These are phyloP conservation scores for Pyrgus malvae DNA, from an alignment of 2,888 invertebrate species.

Conservation along the genomic window DNA sequence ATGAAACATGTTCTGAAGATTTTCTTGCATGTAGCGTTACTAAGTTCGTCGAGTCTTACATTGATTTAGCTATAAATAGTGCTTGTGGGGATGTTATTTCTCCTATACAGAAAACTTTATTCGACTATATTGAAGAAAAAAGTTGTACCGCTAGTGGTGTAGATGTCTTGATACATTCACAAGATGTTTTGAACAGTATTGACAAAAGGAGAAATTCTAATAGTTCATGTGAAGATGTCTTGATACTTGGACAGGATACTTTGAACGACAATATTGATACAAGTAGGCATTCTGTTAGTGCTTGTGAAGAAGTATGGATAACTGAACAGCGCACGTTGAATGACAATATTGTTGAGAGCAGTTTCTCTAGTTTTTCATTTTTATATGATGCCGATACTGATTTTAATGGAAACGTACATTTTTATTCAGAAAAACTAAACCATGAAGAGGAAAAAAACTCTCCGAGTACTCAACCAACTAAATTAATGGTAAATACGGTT, in stretches of 20 bases:
- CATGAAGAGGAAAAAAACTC: background rate
- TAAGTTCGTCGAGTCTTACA: conserved; percentile 54
- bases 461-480: background rate
- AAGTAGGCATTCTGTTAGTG: too few species aligned
- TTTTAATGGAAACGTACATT: conserved; percentile 19
- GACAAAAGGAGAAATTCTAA: too few species aligned
- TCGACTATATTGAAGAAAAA: too few species aligned
- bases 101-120: too few species aligned
- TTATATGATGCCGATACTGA: conserved; percentile 44
- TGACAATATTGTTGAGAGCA: conserved; percentile 17
- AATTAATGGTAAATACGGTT: background rate
- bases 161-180: too few species aligned
- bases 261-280: too few species aligned
- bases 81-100: conserved; percentile 35
- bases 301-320: conserved; percentile 30
- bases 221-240: too few species aligned
- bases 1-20: conserved; percentile 40
- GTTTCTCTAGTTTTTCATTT: conserved; percentile 53
- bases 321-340: conserved; percentile 34
- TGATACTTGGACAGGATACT: too few species aligned
- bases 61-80: conserved; percentile 46
- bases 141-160: too few species aligned
- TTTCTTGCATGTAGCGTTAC: conserved; percentile 46
- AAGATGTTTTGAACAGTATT: too few species aligned
- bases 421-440: conserved; percentile 3